Base-by-base conservation (phyloP, 2,888 invertebrate species). In the Pteria penguin region DNA sequence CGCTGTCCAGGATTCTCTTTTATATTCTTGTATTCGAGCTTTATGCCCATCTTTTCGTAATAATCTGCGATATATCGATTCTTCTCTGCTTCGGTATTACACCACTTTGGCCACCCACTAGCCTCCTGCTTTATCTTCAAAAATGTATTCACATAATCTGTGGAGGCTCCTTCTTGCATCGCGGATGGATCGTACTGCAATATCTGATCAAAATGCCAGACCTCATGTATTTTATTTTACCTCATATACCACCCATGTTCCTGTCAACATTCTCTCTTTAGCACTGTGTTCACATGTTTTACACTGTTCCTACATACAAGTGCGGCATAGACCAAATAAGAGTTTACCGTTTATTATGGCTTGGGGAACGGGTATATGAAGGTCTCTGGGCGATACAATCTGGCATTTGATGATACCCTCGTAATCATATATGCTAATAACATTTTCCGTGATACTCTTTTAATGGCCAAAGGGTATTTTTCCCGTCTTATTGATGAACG, bases 291-390 rank as follows among this genome's bases (percentile, higher is more conserved):
- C 67, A 11, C 3, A 2, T 1, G 57, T 11, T 31, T 76, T 55
- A 57, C 75, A 52, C 18, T 45, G 36, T 14, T 31, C 32, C 68
- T 81, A 72, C 11, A 14, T 24, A 33, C 79, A 82, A 0, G 75
- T 83, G 4, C 84, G 76, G 82, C 92, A 92, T 1, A 92, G 74
- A 1, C 84, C 78, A 82, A 92, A 92, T 78, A 90, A 81, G 22
- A 92, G 72, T 74, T 88, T 87, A 0, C 81, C 80, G 63, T 88
- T 83, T 61, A 84, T 80, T 72, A 82, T 82, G 0, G 71, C 45
- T 0, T 90, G 90, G n/a, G 91, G 66, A 0, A 90, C 89, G 0
- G 88, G 89, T 45, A 86, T 84, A 61, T 79, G 89, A 4, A 90
- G 69, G 0, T 75, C 57, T 55, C 74, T 61, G 4, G 86, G 88